Percentiles rank a stretch among this genome's conserved stretches.
phyloP scores from a whole-genome alignment of 2,888 invertebrate species.

The Crocallis elinguaria region DNA sequence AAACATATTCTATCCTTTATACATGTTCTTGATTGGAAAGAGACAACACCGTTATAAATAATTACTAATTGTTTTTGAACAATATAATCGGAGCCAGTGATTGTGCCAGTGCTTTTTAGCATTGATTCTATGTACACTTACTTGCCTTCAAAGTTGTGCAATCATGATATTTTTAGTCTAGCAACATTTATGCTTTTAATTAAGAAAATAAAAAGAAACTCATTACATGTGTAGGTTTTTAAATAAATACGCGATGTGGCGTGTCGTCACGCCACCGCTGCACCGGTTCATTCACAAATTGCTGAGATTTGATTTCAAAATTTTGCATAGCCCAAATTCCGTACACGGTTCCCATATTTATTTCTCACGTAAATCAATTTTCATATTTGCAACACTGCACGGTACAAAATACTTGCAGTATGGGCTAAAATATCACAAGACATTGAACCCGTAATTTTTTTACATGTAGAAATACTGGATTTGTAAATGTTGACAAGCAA shows the following conservation, averaged over 20 bases:
- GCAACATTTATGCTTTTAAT: neutral
- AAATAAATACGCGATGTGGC: constrained; percentile 1
- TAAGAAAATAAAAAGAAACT: neutral
- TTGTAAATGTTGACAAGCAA: no score
- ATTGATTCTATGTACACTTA: no score
- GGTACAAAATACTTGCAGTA: constrained; percentile 5
- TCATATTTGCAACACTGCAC: constrained; percentile 60
- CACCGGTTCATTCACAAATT: constrained; percentile 18
- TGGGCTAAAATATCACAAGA: neutral
- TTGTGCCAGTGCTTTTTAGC: no score
- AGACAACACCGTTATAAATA: no score
- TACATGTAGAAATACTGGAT: no score
- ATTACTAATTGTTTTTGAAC: no score
- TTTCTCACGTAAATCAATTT: constrained; percentile 75
- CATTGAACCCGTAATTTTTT: neutral
- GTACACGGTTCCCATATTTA: constrained; percentile 57
- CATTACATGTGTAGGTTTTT: neutral
- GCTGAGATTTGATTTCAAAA: constrained; percentile 29
- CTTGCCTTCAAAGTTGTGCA: no score
- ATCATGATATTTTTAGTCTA: neutral
- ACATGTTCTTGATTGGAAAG: no score
- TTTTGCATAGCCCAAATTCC: constrained; percentile 33
- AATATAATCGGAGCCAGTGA: no score
- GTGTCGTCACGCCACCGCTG: constrained; percentile 11
- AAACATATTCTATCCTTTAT: no score